phyloP scores from a whole-genome alignment of 2,888 invertebrate genomes.

The Zygothrica quintamaculata region DNA sequence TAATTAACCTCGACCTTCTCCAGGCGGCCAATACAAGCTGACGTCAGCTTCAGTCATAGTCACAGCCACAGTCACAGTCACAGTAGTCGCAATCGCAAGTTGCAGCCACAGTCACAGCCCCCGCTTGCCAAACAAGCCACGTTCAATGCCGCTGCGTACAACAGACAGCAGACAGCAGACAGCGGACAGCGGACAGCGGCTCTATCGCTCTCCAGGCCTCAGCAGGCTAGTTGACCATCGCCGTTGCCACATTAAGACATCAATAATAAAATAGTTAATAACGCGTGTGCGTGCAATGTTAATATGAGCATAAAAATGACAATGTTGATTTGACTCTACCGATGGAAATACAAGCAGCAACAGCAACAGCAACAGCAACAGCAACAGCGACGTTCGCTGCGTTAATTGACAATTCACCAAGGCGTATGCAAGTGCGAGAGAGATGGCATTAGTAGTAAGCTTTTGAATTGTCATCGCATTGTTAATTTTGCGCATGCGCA shows the following conservation, averaged over 20 bases:
- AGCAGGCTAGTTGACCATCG: constrained; percentile 69
- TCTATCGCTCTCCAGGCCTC: constrained; percentile 31
- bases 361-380: constrained; percentile 18
- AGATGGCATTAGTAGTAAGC: constrained; percentile 13
- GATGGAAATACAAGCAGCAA: constrained; percentile 23
- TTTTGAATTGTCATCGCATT: constrained; percentile 22
- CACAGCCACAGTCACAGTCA: not conserved
- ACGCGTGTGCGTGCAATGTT: constrained; percentile 68
- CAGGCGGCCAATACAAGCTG: constrained; percentile 53
- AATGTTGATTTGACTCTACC: constrained; percentile 19
- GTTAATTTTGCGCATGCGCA: constrained; percentile 75
- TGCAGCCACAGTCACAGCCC: constrained; percentile 1
- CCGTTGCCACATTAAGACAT: constrained; percentile 73
- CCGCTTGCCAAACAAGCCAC: constrained; percentile 60
- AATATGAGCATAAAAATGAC: constrained; percentile 49
- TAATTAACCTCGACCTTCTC: constrained; percentile 84
- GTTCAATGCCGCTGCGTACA: constrained; percentile 56
- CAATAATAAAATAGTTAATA: constrained; percentile 70
- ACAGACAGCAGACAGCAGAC: too few relatives aligned
- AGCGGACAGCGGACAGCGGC: constrained; percentile 7
- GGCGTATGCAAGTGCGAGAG: constrained; percentile 33
- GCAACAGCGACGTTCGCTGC: constrained; percentile 17
- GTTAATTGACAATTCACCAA: constrained; percentile 65
- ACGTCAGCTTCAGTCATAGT: constrained; percentile 58
- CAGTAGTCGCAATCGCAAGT: constrained; percentile 4